These are phyloP conservation scores for Hofmannophila pseudospretella DNA, from an alignment of 2,888 invertebrate species.

Conservation along the genomic window DNA sequence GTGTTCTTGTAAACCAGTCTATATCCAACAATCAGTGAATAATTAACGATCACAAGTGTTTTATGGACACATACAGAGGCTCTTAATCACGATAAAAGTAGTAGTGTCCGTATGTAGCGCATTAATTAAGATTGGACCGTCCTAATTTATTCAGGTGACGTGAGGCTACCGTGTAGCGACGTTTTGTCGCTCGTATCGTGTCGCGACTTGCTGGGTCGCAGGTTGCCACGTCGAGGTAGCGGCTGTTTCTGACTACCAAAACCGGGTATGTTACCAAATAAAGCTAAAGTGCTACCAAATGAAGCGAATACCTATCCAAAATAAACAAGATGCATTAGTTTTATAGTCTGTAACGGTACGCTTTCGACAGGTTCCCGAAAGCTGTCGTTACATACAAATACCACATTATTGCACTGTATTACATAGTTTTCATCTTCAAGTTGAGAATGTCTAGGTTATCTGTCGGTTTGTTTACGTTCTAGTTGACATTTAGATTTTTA, in stretches of 20 bases:
- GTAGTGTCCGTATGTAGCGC: slow-evolving; percentile 41
- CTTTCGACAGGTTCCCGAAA: no score
- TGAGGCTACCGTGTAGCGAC: slow-evolving; percentile 33
- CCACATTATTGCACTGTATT: no score
- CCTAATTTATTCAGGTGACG: slow-evolving; percentile 68
- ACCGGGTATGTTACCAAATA: slow-evolving; percentile 14
- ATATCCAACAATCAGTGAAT: not conserved
- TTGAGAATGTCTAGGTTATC: no score
- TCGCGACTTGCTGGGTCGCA: slow-evolving; percentile 25
- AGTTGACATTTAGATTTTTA: no score
- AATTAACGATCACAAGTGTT: not conserved
- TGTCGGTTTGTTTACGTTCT: no score
- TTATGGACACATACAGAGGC: slow-evolving; percentile 17
- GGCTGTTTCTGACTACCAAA: slow-evolving; percentile 14
- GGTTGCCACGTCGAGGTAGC: slow-evolving; percentile 35
- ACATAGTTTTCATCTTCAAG: no score
- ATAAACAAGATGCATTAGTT: no score
- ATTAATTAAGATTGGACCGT: slow-evolving; percentile 61
- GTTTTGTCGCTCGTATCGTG: slow-evolving; percentile 28
- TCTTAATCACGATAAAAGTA: slow-evolving; percentile 60
- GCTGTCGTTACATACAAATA: no score
- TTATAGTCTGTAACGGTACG: no score
- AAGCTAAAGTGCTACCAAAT: no score
- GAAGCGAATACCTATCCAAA: no score
- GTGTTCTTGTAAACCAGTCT: no score